Conservation (phyloP, 2,888 invertebrate species). For the Fragum fragum region DNA sequence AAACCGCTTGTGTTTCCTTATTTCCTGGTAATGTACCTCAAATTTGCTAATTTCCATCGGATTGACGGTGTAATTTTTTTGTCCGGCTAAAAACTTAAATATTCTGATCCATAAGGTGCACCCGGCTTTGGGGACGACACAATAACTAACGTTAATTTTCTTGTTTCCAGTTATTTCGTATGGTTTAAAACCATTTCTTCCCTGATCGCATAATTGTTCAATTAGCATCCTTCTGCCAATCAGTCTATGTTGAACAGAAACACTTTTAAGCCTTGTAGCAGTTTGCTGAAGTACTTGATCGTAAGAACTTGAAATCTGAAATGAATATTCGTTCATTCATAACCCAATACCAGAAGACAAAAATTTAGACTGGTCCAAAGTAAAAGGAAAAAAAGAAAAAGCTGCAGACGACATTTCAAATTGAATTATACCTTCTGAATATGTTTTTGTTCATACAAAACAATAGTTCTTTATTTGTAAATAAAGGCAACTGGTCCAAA, state of each 20-base stretch:
- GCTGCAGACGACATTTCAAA: too few relatives aligned
- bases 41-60: conserved; percentile 63
- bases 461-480: too few relatives aligned
- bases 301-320: background rate
- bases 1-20: background rate
- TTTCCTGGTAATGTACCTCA: conserved; percentile 36
- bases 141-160: conserved; percentile 59
- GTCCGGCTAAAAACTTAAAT: conserved; percentile 67
- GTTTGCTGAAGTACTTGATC: background rate
- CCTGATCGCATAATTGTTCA: background rate
- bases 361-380: too few relatives aligned
- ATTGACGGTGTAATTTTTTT: conserved; percentile 33
- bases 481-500: too few relatives aligned
- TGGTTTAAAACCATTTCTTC: background rate
- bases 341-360: too few relatives aligned
- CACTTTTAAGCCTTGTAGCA: too few relatives aligned
- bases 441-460: too few relatives aligned
- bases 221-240: background rate
- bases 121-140: conserved; percentile 74
- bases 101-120: conserved; percentile 75
- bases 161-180: conserved; percentile 45
- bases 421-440: too few relatives aligned
- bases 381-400: too few relatives aligned
- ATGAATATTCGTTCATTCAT: too few relatives aligned
- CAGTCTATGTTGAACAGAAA: background rate